Percentiles rank a stretch among this genome's conserved stretches.
phyloP scores from a whole-genome alignment of 2,113 vertebrate species.

The Indicator maculatus region DNA sequence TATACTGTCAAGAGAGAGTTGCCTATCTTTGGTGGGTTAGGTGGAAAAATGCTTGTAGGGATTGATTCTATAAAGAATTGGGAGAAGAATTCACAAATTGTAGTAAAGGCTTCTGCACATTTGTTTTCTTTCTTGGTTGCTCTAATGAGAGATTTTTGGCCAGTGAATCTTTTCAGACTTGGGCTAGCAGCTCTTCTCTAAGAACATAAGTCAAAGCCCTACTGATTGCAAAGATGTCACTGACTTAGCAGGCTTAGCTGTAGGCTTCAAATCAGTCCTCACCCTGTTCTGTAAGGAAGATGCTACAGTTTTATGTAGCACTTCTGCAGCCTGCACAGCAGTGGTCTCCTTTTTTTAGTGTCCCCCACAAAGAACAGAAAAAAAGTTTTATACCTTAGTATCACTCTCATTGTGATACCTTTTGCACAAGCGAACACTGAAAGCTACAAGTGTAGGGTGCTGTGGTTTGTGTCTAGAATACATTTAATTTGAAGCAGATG shows the following conservation, averaged over 20 bases:
- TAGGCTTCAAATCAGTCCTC: background rate
- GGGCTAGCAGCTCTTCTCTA: background rate
- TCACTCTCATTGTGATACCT: background rate
- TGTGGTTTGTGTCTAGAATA: background rate
- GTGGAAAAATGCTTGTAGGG: background rate
- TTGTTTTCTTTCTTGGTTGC: constrained; percentile 2
- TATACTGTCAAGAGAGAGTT: background rate
- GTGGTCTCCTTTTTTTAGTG: background rate
- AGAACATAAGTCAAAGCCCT: background rate
- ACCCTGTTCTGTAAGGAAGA: background rate
- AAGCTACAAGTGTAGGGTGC: background rate
- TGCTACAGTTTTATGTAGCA: background rate
- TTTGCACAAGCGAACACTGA: background rate
- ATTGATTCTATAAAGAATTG: background rate
- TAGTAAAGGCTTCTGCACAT: background rate
- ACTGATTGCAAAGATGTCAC: background rate
- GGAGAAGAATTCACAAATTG: background rate
- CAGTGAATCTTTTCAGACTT: background rate
- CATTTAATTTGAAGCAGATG: background rate
- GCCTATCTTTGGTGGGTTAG: background rate
- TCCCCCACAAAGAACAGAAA: background rate
- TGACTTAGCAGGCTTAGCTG: background rate
- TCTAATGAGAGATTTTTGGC: background rate
- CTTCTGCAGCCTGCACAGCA: background rate
- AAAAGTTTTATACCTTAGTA: background rate